phyloP scores from a whole-genome alignment of 2,888 invertebrate species.

The Ypsolopha scabrella region DNA sequence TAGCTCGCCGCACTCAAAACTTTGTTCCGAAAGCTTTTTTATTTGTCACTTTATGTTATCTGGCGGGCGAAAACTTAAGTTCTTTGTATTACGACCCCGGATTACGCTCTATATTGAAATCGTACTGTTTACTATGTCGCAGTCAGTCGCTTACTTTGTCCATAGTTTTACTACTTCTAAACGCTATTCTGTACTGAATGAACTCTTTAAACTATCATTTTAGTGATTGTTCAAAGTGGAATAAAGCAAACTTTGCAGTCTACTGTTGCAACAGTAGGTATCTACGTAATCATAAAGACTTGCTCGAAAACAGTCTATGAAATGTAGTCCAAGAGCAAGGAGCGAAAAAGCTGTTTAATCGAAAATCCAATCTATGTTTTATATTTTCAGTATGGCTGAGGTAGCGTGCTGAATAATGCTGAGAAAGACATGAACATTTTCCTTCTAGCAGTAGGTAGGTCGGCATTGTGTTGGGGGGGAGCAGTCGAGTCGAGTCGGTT shows the following conservation, averaged over 20 bases:
- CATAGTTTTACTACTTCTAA: background rate
- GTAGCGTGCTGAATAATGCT: background rate
- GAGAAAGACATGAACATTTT: background rate
- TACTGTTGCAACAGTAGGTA: no score
- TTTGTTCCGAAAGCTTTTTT: conserved; percentile 67
- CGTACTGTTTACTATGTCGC: background rate
- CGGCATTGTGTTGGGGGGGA: conserved; percentile 15
- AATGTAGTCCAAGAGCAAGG: no score
- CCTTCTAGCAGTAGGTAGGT: conserved; percentile 11
- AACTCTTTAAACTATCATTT: background rate
- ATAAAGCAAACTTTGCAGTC: no score
- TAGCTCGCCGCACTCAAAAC: conserved; percentile 65
- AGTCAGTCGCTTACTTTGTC: background rate
- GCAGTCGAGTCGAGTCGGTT: conserved; percentile 42
- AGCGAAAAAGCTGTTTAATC: no score
- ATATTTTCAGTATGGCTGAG: background rate
- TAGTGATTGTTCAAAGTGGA: background rate
- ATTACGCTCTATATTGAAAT: conserved; percentile 1
- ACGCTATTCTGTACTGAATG: background rate
- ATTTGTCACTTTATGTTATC: conserved; percentile 66
- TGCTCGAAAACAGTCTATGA: no score
- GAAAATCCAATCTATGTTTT: background rate
- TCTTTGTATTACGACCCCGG: conserved; percentile 18
- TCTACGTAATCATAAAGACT: no score
- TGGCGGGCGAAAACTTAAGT: conserved; percentile 43